These are phyloP conservation scores for Venustaconcha ellipsiformis DNA, from an alignment of 1,140 invertebrate species.

Conservation along the genomic window DNA sequence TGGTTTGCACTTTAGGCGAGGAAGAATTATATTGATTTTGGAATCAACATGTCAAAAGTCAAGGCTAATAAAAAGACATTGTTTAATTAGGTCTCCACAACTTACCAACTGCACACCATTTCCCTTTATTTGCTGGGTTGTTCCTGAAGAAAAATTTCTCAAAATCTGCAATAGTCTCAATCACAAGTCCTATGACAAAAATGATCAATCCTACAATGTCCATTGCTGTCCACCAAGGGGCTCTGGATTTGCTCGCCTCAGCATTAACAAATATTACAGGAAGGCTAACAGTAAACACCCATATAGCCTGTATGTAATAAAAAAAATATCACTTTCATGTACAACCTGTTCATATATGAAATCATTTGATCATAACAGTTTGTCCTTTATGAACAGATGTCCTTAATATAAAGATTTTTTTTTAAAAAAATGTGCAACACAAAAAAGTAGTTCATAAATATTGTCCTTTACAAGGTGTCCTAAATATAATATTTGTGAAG, in stretches of 20 bases:
- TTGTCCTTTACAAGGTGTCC: no score
- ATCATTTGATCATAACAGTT: no score
- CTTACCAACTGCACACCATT: constrained; percentile 87
- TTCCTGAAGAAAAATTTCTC: constrained; percentile 92
- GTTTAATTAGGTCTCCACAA: no score
- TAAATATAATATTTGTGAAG: no score
- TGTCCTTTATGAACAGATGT: no score
- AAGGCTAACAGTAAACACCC: constrained; percentile 91
- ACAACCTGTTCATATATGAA: constrained; percentile 65
- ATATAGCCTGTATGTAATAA: constrained; percentile 79
- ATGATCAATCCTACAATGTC: constrained; percentile 82
- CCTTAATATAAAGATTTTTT: no score
- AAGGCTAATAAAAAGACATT: no score
- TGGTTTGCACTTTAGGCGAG: no score
- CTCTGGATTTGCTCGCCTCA: constrained; percentile 74
- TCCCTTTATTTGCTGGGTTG: constrained; percentile 87
- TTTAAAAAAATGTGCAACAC: no score
- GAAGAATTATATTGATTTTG: no score
- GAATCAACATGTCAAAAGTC: no score
- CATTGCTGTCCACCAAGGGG: constrained; percentile 40
- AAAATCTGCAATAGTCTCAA: constrained; percentile 90
- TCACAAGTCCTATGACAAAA: constrained; percentile 85
- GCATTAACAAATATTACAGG: constrained; percentile 93
- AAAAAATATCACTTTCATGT: not conserved
- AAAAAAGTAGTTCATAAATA: no score